phyloP scores from a whole-genome alignment of 2,888 invertebrate species.

The Leptothorax acervorum region DNA sequence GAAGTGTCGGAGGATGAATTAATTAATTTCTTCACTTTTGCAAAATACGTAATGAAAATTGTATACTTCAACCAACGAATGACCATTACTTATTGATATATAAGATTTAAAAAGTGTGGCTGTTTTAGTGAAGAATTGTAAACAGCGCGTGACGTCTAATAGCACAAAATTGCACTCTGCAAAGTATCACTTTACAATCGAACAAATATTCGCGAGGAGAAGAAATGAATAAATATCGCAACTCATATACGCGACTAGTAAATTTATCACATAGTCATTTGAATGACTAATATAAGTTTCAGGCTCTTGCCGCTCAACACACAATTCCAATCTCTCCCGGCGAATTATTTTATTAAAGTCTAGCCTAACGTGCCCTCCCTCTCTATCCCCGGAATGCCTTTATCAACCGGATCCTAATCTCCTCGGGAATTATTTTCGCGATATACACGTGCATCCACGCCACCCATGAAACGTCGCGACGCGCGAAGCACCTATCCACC shows the following conservation, averaged over 20 bases:
- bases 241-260: neutral
- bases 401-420: slow-evolving; percentile 39
- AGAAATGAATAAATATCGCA: neutral
- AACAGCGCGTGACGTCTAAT: neutral
- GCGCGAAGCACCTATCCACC: slow-evolving; percentile 62
- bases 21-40: neutral
- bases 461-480: slow-evolving; percentile 47
- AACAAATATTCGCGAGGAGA: neutral
- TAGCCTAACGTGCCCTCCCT: neutral
- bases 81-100: neutral
- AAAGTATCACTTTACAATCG: neutral
- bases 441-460: slow-evolving; percentile 13
- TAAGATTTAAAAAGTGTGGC: neutral
- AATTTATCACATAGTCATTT: neutral
- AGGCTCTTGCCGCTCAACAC: neutral
- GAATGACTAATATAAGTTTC: neutral
- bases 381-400: neutral
- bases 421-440: slow-evolving; percentile 32
- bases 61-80: neutral
- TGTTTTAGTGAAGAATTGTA: neutral
- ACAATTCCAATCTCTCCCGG: neutral
- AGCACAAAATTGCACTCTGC: neutral
- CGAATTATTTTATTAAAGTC: slow-evolving; percentile 9
- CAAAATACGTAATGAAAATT: neutral
- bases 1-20: too few species aligned